Percentiles rank a stretch among this genome's conserved stretches.
These are phyloP conservation scores for Amblyopsis hoosieri DNA, from an alignment of 2,797 vertebrate genomes.

Conservation along the genomic window DNA sequence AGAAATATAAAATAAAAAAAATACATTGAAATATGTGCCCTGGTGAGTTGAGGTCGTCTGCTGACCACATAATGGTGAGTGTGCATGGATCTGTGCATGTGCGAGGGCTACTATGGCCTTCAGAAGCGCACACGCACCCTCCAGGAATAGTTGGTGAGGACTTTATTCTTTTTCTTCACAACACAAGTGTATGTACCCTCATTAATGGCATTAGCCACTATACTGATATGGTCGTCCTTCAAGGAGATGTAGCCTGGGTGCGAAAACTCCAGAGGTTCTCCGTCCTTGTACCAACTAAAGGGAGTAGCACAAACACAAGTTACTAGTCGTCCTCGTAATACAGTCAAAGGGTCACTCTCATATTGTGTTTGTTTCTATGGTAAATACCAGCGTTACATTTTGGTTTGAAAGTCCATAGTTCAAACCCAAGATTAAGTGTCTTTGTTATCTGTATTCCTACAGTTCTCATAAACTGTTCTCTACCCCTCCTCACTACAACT, in stretches of 20 bases:
- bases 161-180: constrained; percentile 87
- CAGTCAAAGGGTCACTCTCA: neutral
- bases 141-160: constrained; percentile 96
- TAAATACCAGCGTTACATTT: too few species aligned
- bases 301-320: neutral
- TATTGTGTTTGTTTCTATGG: too few species aligned
- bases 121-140: constrained; percentile 86
- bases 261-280: constrained; percentile 91
- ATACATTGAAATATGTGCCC: constrained; percentile 68
- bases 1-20: constrained; percentile 19
- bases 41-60: constrained; percentile 55
- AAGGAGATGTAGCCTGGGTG: constrained; percentile 92
- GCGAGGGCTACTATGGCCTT: constrained; percentile 33
- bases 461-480: neutral
- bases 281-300: constrained; percentile 96
- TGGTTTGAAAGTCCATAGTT: too few species aligned
- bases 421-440: too few species aligned
- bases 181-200: constrained; percentile 95
- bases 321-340: neutral
- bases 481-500: too few species aligned
- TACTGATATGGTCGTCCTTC: constrained; percentile 90
- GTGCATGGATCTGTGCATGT: constrained; percentile 7
- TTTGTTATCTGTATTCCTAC: too few species aligned
- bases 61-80: constrained; percentile 23
- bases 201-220: constrained; percentile 96